Base-by-base conservation (phyloP, 2,797 vertebrate species). In the Sebastes hubbsi region DNA sequence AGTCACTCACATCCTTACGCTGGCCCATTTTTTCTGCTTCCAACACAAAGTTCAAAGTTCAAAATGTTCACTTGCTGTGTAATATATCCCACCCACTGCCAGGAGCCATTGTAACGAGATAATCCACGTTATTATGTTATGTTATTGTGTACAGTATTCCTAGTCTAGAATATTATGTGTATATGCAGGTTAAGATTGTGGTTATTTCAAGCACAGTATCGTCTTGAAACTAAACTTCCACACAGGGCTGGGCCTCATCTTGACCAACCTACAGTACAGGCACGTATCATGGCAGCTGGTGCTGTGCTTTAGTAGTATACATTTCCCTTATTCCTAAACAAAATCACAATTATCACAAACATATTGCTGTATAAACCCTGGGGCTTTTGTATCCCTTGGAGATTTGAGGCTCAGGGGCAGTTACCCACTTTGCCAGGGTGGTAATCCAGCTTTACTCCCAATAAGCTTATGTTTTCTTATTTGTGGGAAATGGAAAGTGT, bases 401-500 rank as follows among this genome's bases (percentile, higher is more conserved):
- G n/a, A 56, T 59, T 36, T 66, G 16, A 16, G 61, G 13, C 54
- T 5, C 8, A 8, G 25, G 36, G 62, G 14, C 13, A 22, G 25
- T 30, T 64, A 22, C 25, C 13, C 32, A 27, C 38, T 55, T 66
- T 42, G n/a, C 60, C 34, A 8, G 30, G 32, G 20, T 54, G n/a
- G 8, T 62, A 32, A 68, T 65, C 62, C 46, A 54, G 22, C 30
- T 34, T 34, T 20, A 42, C 38, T 6, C 6, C 65, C 4, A n/a
- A n/a, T 16, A 20, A 58, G 11, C 3, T 18, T 29, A 20, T 24
- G 12, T 16, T 46, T 46, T 63, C 12, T 38, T 25, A n/a, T 22
- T 38, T 25, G 22, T 38, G 34, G 25, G 24, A 55, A 54, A 46
- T 69, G 59, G 38, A 75, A 81, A 75, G 24, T 38, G 54, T 24